Base-by-base conservation (phyloP, 2,797 vertebrate species). In the Pteronotus mesoamericanus region DNA sequence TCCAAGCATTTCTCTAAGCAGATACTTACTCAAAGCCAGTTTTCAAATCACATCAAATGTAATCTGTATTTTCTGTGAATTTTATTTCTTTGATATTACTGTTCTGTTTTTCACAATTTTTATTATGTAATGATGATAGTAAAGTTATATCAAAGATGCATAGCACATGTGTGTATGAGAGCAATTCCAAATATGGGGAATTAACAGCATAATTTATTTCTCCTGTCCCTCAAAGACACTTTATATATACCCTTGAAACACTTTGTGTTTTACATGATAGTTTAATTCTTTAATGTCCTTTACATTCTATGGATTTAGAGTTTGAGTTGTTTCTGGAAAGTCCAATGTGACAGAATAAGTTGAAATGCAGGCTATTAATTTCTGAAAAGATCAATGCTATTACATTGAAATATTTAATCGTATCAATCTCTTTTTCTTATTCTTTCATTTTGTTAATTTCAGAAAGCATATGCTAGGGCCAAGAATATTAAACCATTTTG, bases 371-470 rank as follows among this genome's bases (percentile, higher is more conserved):
- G 61, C 64, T 97, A 97, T 82, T 61, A 87, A 97, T 97, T 98
- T 39, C 61, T 68, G 71, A 96, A 96, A 97, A 97, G n/a, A 97
- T 96, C 94, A 96, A 97, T 97, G 96, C 55, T 95, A 92, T 96
- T 97, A 97, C 74, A 97, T 96, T 92, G 84, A 82, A 44, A 91
- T 94, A 96, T 87, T 97, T 97, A 96, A 97, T 95, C 86, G 86
- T 97, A 88, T 85, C 94, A 94, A 96, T 92, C 57, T 97, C 66
- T 94, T 98, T 97, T 97, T 98, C 84, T 75, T 86, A 95, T 93
- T 64, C 82, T 97, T 98, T 98, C 44, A 83, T 87, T 87, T 90
- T 92, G 92, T 91, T 97, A 83, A 96, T 97, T 97, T 95, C 57
- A 96, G 96, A 97, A 83, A 64, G 0, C 74, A 97, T 94, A 69